phyloP scores from a whole-genome alignment of 2,888 invertebrate genomes.

The Venusia cambrica region DNA sequence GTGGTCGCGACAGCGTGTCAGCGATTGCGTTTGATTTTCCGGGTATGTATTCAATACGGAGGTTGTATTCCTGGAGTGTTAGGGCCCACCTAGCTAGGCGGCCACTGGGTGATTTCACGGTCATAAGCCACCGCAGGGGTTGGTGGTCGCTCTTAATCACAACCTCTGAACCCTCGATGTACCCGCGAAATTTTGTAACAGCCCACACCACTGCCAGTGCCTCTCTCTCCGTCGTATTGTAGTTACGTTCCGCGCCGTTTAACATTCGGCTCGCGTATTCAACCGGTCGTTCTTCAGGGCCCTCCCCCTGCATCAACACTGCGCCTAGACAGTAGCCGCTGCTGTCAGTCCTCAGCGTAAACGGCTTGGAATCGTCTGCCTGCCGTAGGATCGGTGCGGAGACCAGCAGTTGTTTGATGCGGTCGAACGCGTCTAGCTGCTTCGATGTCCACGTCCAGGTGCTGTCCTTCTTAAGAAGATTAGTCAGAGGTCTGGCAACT shows the following conservation, averaged over 20 bases:
- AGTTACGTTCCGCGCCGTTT: constrained; percentile 2
- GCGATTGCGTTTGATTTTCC: constrained; percentile 2
- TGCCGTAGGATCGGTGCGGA: constrained; percentile 8
- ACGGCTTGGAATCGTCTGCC: constrained; percentile 10
- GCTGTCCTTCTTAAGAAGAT: constrained; percentile 11
- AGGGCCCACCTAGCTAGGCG: constrained; percentile 10
- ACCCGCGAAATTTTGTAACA: constrained; percentile 5
- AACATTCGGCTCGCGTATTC: constrained; percentile 1
- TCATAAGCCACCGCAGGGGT: constrained; percentile 9
- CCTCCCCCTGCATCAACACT: constrained; percentile 21
- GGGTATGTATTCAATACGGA: constrained; percentile 2
- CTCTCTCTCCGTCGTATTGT: constrained; percentile 2
- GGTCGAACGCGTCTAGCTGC: neutral
- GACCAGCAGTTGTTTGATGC: constrained; percentile 1
- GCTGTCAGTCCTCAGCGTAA: constrained; percentile 15
- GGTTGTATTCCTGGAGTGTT: constrained; percentile 1
- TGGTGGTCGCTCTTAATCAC: constrained; percentile 6
- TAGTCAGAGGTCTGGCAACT: constrained; percentile 15
- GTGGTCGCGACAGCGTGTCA: constrained; percentile 1
- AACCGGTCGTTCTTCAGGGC: constrained; percentile 7
- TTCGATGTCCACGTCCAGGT: neutral
- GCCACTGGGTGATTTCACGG: constrained; percentile 1
- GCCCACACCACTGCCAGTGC: neutral
- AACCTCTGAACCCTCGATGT: constrained; percentile 3
- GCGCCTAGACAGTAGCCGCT: constrained; percentile 19